These are phyloP conservation scores for Alcis repandata DNA, from an alignment of 2,888 invertebrate species.

Conservation along the genomic window DNA sequence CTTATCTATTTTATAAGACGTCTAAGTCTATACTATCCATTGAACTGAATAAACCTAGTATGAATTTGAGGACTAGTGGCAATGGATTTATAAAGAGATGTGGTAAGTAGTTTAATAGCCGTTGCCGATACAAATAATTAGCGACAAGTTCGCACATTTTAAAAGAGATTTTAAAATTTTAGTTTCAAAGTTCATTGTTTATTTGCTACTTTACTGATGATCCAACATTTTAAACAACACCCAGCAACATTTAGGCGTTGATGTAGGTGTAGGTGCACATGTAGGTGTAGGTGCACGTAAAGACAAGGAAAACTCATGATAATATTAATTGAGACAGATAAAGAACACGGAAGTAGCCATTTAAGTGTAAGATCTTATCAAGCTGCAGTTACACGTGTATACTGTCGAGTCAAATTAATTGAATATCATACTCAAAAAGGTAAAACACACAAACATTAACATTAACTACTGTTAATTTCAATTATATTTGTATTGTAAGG, in stretches of 20 bases:
- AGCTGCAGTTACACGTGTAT: constrained; percentile 3
- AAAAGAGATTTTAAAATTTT: too few relatives aligned
- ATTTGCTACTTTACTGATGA: too few relatives aligned
- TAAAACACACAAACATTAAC: constrained; percentile 32
- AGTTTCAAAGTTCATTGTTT: too few relatives aligned
- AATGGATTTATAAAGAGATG: constrained; percentile 36
- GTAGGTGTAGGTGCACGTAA: too few relatives aligned
- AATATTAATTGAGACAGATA: constrained; percentile 31
- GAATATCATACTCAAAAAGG: background rate
- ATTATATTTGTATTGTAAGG: background rate
- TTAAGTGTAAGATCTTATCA: constrained; percentile 23
- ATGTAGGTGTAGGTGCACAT: too few relatives aligned
- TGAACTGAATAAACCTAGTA: constrained; percentile 34
- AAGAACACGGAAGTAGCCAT: constrained; percentile 26
- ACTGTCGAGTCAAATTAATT: constrained; percentile 14
- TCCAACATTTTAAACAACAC: background rate
- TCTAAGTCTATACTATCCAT: constrained; percentile 16
- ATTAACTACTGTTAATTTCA: background rate
- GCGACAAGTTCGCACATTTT: too few relatives aligned
- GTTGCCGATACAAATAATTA: background rate
- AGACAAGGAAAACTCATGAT: background rate
- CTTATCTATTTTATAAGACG: constrained; percentile 59
- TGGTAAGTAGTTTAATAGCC: background rate
- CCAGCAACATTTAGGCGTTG: background rate
- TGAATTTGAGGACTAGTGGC: constrained; percentile 36